These are phyloP conservation scores for Stenodera caucasica DNA, from an alignment of 2,888 invertebrate species.

Conservation along the genomic window DNA sequence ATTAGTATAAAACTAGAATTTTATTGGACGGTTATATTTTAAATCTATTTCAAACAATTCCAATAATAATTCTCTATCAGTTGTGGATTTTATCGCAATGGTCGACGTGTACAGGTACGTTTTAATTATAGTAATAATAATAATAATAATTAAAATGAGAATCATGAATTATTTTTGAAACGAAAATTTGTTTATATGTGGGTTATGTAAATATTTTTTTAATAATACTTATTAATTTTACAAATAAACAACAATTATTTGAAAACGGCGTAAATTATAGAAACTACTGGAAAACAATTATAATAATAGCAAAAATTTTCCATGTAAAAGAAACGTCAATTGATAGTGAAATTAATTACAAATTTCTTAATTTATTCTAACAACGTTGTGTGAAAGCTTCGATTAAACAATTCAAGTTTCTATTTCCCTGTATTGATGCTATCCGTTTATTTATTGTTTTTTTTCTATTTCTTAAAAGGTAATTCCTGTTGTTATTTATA, in stretches of 20 bases:
- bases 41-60: too few relatives aligned
- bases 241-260: too few relatives aligned
- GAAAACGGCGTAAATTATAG: too few relatives aligned
- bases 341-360: neutral
- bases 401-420: slow-evolving; percentile 1
- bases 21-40: neutral
- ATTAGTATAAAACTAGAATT: neutral
- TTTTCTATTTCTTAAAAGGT: neutral
- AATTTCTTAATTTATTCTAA: neutral
- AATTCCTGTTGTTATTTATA: neutral
- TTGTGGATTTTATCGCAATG: slow-evolving; percentile 15
- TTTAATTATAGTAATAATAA: neutral
- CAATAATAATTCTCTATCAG: neutral
- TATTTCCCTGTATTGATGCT: neutral
- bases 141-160: neutral
- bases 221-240: too few relatives aligned
- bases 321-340: too few relatives aligned
- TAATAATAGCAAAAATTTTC: too few relatives aligned
- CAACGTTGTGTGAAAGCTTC: neutral
- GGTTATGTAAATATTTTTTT: slow-evolving; percentile 1
- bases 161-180: too few relatives aligned
- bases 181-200: neutral
- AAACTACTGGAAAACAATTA: neutral
- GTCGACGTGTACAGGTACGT: slow-evolving; percentile 22
- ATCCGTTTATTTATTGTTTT: too few relatives aligned